Evolutionary conservation across 2,113 vertebrate genomes (phyloP), one percentile per base, ranked within the genome.

Genomic region (Piaya cayana): DNA sequence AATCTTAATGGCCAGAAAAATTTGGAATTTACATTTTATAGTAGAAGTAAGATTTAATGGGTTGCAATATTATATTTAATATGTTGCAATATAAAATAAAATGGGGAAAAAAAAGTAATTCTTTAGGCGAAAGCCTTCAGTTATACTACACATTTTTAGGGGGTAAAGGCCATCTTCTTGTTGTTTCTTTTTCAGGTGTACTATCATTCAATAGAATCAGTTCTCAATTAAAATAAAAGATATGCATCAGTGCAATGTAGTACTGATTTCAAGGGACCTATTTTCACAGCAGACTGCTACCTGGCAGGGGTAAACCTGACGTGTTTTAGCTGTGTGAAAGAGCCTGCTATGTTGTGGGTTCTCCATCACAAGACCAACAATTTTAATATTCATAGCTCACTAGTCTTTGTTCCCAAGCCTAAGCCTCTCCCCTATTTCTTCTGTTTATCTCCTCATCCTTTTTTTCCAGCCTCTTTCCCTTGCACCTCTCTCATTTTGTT

Each of bases 241-340:
- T 23, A 27, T 1, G 17, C 3, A 3, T 27, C 45, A 16, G 9
- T 36, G 32, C 0, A 0, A 37, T 9, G 1, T 23, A 37, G 32
- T 62, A 82, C 20, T 69, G 30, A 17, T 89, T 82, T 82, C 49
- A 59, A 30, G 42, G 26, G 26, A 75, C 27, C 12, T 59, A 8
- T 76, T 91, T 80, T 76, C 55, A 47, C 67, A 90, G 36, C 30
- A 88, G 45, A 71, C 19, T 79, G 62, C 58, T 53, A 60, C 45
- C 25, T 20, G 62, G 20, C 53, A 30, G n/a, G 65, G 75, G 3
- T 50, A 58, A 92, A 45, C 42, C 5, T 75, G 69, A 43, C 5
- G 6, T 1, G 4, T 62, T 91, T 65, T 60, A 10, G 37, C 58
- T 45, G 13, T 37, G 36, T 90, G 64, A 77, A 72, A 91, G 49